Percentiles rank a stretch among this genome's conserved stretches.
Conservation (phyloP, 2,797 vertebrate species). For the Thamnophis elegans region DNA sequence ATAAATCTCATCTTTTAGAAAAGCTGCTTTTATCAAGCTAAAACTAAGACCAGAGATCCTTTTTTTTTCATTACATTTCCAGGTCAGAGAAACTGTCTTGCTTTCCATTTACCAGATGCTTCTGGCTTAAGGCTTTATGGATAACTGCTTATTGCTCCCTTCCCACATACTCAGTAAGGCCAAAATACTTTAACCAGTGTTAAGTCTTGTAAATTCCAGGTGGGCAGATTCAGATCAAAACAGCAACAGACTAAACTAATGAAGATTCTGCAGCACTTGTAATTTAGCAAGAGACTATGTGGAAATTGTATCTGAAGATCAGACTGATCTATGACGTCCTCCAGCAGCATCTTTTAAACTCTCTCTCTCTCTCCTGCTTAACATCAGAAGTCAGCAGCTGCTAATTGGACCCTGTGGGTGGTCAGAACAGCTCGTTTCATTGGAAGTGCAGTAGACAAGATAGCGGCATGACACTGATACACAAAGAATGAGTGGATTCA, state of each 20-base stretch:
- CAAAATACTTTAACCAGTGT: neutral
- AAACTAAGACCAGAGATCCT: neutral
- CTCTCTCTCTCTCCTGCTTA: neutral
- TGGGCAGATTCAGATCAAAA: neutral
- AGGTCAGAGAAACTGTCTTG: neutral
- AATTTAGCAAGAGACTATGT: neutral
- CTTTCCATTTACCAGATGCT: neutral
- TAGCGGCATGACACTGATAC: neutral
- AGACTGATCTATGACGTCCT: neutral
- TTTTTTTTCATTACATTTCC: neutral
- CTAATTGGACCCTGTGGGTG: neutral
- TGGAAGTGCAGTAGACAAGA: neutral
- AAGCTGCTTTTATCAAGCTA: neutral
- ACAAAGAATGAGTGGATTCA: neutral
- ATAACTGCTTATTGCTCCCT: neutral
- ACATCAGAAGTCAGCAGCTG: neutral
- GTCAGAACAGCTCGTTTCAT: slow-evolving; percentile 2
- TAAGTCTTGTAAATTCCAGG: neutral
- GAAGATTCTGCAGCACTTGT: neutral
- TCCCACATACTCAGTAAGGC: neutral
- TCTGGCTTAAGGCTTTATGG: neutral
- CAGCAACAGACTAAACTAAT: neutral
- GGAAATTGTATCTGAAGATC: neutral
- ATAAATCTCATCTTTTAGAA: neutral
- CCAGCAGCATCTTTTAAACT: neutral